Evolutionary conservation across 2,888 invertebrate species (phyloP).

Genomic region (Epinotia nisella): DNA sequence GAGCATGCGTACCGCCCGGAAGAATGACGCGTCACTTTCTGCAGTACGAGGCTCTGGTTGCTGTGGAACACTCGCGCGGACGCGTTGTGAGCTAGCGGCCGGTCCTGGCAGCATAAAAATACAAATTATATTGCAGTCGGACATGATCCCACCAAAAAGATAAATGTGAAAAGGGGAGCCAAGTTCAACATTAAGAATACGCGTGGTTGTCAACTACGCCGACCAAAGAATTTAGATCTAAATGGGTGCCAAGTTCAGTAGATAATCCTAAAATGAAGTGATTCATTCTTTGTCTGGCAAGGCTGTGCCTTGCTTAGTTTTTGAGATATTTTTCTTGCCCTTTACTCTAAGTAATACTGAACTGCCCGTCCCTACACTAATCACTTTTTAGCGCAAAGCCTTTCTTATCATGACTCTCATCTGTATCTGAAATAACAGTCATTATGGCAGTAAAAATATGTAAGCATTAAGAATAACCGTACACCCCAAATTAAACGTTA

Average conservation of each 20-base stretch:
- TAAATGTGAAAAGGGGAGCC: no score
- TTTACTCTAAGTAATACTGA: no score
- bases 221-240: no score
- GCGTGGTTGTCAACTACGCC: no score
- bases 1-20: slow-evolving; percentile 95
- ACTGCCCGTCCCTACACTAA: no score
- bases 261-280: no score
- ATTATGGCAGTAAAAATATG: neutral
- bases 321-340: no score
- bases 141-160: no score
- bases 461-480: slow-evolving; percentile 4
- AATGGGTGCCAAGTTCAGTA: no score
- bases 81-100: slow-evolving; percentile 92
- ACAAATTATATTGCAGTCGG: neutral
- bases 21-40: slow-evolving; percentile 93
- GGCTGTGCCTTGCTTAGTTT: no score
- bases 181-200: no score
- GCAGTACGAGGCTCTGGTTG: slow-evolving; percentile 96
- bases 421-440: neutral
- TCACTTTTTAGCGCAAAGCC: neutral
- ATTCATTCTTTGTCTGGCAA: no score
- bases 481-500: slow-evolving; percentile 11
- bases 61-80: slow-evolving; percentile 95
- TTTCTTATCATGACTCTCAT: neutral
- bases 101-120: slow-evolving; percentile 84